These are phyloP conservation scores for Holothuria leucospilota DNA, from an alignment of 53 echinoderm and acorn worm genomes.

Conservation along the genomic window DNA sequence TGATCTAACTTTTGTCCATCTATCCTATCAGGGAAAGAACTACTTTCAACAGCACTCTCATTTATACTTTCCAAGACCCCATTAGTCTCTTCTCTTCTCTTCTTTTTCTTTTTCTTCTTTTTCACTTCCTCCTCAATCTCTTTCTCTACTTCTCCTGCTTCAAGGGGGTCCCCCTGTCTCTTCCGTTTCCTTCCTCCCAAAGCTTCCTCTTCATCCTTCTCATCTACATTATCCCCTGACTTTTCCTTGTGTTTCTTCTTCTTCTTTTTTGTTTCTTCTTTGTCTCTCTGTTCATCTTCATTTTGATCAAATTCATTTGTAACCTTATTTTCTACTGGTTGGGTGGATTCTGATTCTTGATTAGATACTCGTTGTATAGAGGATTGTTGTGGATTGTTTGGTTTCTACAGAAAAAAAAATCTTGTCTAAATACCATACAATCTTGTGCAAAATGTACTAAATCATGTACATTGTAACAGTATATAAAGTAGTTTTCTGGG, in stretches of 20 bases:
- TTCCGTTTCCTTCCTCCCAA: background rate
- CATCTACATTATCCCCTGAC: background rate
- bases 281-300: background rate
- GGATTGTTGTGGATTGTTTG: too few species aligned
- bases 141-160: background rate
- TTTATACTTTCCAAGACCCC: background rate
- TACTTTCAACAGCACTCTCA: too few species aligned
- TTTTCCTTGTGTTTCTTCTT: background rate
- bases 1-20: background rate
- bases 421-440: too few species aligned
- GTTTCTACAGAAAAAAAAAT: too few species aligned
- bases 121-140: background rate
- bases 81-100: conserved; percentile 12
- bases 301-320: background rate
- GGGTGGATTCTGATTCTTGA: background rate
- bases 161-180: conserved; percentile 9
- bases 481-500: too few species aligned
- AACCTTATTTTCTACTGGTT: background rate
- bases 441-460: too few species aligned
- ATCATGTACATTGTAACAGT: too few species aligned
- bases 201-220: background rate
- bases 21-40: too few species aligned
- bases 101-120: conserved; percentile 49
- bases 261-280: background rate
- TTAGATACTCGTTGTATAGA: background rate